A percentile compares a stretch with the other conserved stretches of the same genome.
Evolutionary conservation across 2,113 vertebrate species (phyloP).

Genomic region (Clarias batrachus): DNA sequence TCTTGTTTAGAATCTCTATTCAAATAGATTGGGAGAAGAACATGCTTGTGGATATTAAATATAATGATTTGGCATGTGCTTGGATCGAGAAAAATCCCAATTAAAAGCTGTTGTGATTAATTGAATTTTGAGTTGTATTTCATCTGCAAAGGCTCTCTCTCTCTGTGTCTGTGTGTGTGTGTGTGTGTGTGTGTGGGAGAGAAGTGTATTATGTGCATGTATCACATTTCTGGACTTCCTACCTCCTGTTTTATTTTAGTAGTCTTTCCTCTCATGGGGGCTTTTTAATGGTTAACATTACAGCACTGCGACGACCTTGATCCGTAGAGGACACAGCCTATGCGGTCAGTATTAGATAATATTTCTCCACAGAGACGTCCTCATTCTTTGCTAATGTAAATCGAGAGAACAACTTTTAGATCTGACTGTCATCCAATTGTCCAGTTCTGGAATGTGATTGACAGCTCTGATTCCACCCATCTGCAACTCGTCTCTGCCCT

Average conservation of each 20-base stretch:
- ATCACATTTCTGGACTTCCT: slow-evolving; percentile 1
- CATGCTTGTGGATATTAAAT: not conserved
- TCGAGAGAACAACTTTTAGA: not conserved
- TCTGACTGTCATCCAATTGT: not conserved
- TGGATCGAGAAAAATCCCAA: not conserved
- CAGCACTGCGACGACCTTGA: not conserved
- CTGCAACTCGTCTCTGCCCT: slow-evolving; percentile 54
- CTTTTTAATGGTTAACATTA: slow-evolving; percentile 30
- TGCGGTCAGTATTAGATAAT: not conserved
- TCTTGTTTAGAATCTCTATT: not conserved
- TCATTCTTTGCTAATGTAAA: not conserved
- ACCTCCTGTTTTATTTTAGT: not conserved
- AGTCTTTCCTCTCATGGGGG: not conserved
- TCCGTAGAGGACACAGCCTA: not conserved
- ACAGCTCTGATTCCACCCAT: slow-evolving; percentile 53
- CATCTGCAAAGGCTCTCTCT: not conserved
- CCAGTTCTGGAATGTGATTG: slow-evolving; percentile 30
- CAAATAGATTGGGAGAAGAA: not conserved
- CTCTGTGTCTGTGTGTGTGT: not conserved
- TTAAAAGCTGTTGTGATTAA: not conserved
- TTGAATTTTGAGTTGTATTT: not conserved
- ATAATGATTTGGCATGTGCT: not conserved
- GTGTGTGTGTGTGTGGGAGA: not conserved
- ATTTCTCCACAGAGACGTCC: not conserved
- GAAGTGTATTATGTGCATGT: not conserved